Percentiles rank a stretch among this genome's conserved stretches.
These are phyloP conservation scores for Andrena haemorrhoa DNA, from an alignment of 2,888 invertebrate genomes.

Conservation along the genomic window DNA sequence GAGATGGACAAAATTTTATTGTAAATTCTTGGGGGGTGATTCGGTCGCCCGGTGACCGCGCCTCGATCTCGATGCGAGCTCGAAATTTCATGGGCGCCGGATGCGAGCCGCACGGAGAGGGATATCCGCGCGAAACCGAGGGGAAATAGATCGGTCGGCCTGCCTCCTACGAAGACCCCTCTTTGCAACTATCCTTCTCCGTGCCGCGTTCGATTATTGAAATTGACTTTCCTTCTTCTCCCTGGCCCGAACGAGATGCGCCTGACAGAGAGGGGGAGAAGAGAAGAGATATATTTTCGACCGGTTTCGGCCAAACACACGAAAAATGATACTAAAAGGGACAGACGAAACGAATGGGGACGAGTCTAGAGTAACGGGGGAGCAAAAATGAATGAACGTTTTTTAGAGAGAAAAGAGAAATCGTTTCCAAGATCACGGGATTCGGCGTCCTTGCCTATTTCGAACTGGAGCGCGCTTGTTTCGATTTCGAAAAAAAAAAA, in stretches of 20 bases:
- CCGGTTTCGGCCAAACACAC: conserved; percentile 51
- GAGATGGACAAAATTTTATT: conserved; percentile 71
- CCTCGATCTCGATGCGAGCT: conserved; percentile 77
- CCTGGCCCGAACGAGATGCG: conserved; percentile 50
- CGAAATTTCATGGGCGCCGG: conserved; percentile 78
- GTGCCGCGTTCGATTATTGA: conserved; percentile 50
- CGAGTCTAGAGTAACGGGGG: conserved; percentile 11
- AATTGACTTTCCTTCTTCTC: conserved; percentile 48
- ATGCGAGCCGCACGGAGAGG: conserved; percentile 46
- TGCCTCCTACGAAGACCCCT: background rate
- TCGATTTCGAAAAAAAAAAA: conserved; percentile 76
- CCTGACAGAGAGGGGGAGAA: conserved; percentile 30
- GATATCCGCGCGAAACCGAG: conserved; percentile 53
- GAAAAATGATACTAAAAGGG: conserved; percentile 10
- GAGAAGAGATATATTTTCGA: conserved; percentile 55
- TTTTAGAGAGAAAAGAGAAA: conserved; percentile 30
- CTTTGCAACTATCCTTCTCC: conserved; percentile 53
- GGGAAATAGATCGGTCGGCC: background rate
- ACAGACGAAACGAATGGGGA: conserved; percentile 20
- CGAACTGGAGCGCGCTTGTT: conserved; percentile 74
- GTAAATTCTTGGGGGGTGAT: conserved; percentile 78
- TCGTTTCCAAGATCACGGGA: conserved; percentile 72
- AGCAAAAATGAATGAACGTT: background rate
- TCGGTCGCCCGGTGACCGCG: conserved; percentile 81
- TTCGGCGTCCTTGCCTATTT: conserved; percentile 82